phyloP scores from a whole-genome alignment of 2,113 vertebrate species.

The Mionectes macconnelli region DNA sequence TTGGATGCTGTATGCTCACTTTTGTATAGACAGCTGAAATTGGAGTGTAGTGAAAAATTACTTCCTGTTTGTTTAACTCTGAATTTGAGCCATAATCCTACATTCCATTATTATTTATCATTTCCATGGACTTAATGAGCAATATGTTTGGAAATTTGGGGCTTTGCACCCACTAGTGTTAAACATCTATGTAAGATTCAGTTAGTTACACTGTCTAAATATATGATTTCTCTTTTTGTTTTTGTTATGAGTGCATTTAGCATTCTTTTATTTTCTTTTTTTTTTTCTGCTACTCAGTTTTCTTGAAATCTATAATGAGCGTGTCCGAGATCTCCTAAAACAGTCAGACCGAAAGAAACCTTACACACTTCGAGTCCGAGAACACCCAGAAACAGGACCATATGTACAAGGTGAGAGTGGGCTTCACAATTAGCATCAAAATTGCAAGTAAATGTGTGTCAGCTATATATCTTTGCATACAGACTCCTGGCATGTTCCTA shows the following conservation, averaged over 20 bases:
- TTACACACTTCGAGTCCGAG: slow-evolving; percentile 69
- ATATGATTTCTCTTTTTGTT: background rate
- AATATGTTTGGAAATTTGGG: background rate
- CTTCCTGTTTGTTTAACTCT: background rate
- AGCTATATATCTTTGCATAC: background rate
- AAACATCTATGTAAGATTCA: background rate
- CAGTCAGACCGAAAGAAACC: slow-evolving; percentile 83
- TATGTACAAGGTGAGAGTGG: slow-evolving; percentile 90
- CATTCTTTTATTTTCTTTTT: too few species aligned
- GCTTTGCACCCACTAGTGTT: background rate
- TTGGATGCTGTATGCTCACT: background rate
- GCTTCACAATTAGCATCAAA: background rate
- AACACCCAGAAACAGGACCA: slow-evolving; percentile 88
- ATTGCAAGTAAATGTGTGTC: background rate
- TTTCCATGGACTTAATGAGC: background rate
- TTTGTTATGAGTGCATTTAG: background rate
- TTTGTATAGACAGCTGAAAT: background rate
- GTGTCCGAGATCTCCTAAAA: slow-evolving; percentile 88
- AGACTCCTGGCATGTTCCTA: background rate
- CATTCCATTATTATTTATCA: fast-evolving
- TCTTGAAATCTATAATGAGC: slow-evolving; percentile 98
- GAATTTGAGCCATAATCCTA: background rate
- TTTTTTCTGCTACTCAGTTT: slow-evolving; percentile 76
- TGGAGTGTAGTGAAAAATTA: background rate
- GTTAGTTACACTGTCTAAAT: background rate